Base-by-base conservation (phyloP, 1,140 invertebrate genomes). In the Galendromus occidentalis region DNA sequence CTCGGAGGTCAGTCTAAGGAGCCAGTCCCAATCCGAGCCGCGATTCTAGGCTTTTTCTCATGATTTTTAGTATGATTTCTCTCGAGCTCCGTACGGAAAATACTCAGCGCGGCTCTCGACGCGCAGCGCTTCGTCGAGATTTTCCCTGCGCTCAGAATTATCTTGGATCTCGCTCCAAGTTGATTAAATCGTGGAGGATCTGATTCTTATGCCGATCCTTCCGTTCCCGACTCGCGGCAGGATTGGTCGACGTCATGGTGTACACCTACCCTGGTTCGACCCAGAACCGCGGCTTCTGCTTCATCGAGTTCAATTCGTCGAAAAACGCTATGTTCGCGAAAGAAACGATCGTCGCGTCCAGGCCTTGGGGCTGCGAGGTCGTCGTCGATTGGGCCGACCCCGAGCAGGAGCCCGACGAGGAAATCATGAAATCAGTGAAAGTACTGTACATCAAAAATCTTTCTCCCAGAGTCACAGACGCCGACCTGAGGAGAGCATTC, bases 261-360 rank as follows among this genome's bases (percentile, higher is more conserved):
- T 59, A 59, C 22, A 59, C 51, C 4, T 59, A 59, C 25, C 51
- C 51, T 17, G 51, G 51, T 14, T 59, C 51, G 9, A 17, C 51
- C 2, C 51, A 59, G 33, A 59, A 59, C 33, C 51, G 51, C 33
- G 51, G 51, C 2, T 59, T 59, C 22, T 59, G 51, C 51, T 59
- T 59, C 33, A 33, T 59, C 14, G 51, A 59, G 25, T 59, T 59
- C 22, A 59, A 25, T 29, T 59, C 51, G 2, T 29, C 51, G 9
- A 59, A 59, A 33, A 59, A 59, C 6, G 51, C 51, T 1, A 59
- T 59, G 51, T 25, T 59, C 12, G 51, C 51, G n/a, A 59, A 59
- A 59, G 51, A 59, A 5, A 33, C 51, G 33, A 59, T 59, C 33
- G 51, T 59, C 17, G 51, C 51, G 17, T 29, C 33, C 25, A 17